Conservation (phyloP, 1,140 invertebrate species). For the Dreissena polymorpha region DNA sequence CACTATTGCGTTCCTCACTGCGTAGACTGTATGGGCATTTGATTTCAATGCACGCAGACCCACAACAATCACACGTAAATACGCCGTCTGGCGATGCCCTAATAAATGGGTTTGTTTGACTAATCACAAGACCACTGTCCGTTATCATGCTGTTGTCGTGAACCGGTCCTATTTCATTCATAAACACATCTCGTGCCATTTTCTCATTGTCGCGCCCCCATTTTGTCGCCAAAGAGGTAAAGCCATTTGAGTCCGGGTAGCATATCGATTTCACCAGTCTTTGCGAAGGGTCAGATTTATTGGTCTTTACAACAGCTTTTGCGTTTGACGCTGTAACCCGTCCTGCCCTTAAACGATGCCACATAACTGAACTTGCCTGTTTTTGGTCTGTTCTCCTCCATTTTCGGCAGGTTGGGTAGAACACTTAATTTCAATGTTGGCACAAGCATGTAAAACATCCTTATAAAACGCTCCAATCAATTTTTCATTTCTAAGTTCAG, state of each 20-base stretch:
- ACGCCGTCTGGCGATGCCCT: slow-evolving; percentile 22
- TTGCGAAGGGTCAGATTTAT: slow-evolving; percentile 8
- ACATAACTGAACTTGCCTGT: neutral
- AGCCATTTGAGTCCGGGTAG: neutral
- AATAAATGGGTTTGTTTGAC: neutral
- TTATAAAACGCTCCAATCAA: neutral
- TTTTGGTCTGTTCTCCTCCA: slow-evolving; percentile 3
- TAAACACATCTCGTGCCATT: neutral
- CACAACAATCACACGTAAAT: slow-evolving; percentile 38
- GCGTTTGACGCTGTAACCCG: slow-evolving; percentile 26
- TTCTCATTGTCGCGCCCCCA: slow-evolving; percentile 44
- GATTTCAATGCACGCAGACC: slow-evolving; percentile 1
- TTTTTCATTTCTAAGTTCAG: neutral
- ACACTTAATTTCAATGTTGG: neutral
- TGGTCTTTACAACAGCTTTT: slow-evolving; percentile 9
- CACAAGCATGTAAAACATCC: slow-evolving; percentile 1
- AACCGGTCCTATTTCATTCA: neutral
- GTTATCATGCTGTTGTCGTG: slow-evolving; percentile 7
- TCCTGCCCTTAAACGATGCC: slow-evolving; percentile 29
- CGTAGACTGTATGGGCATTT: slow-evolving; percentile 10
- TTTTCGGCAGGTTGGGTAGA: neutral
- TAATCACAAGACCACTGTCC: slow-evolving; percentile 18
- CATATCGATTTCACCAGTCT: slow-evolving; percentile 12
- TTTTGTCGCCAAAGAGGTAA: slow-evolving; percentile 8
- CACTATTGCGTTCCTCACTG: neutral